Percentiles rank a stretch among this genome's conserved stretches.
Evolutionary conservation across 2,797 vertebrate species (phyloP).

Genomic region (Euphonia xanthogaster): DNA sequence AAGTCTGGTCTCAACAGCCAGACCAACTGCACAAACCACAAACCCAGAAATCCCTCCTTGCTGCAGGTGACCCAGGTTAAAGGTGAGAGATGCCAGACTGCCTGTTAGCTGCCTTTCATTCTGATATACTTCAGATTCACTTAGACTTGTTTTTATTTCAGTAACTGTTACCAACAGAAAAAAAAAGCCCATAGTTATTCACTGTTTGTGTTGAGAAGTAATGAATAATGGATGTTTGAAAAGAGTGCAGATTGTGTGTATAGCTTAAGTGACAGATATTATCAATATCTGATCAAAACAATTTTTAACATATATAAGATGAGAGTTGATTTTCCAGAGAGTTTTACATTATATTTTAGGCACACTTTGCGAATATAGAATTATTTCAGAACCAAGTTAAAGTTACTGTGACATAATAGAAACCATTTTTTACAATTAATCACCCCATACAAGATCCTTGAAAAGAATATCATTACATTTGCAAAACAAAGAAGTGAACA

Average conservation of each 20-base stretch:
- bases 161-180: not conserved
- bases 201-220: not conserved
- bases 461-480: not conserved
- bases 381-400: not conserved
- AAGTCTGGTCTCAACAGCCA: not conserved
- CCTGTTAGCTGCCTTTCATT: not conserved
- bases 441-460: not conserved
- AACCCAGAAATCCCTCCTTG: not conserved
- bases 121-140: not conserved
- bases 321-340: not conserved
- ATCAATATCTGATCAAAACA: not conserved
- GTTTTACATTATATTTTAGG: not conserved
- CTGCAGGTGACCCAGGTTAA: not conserved
- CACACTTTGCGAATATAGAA: not conserved
- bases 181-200: not conserved
- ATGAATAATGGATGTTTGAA: not conserved
- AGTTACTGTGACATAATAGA: not conserved
- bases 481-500: not conserved
- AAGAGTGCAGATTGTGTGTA: not conserved
- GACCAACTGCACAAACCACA: not conserved
- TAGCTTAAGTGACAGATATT: not conserved
- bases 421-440: not conserved
- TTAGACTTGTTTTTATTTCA: not conserved
- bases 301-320: not conserved
- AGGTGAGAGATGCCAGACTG: not conserved